Evolutionary conservation across 2,888 invertebrate genomes (phyloP).

Genomic region (Xylophagus ater): DNA sequence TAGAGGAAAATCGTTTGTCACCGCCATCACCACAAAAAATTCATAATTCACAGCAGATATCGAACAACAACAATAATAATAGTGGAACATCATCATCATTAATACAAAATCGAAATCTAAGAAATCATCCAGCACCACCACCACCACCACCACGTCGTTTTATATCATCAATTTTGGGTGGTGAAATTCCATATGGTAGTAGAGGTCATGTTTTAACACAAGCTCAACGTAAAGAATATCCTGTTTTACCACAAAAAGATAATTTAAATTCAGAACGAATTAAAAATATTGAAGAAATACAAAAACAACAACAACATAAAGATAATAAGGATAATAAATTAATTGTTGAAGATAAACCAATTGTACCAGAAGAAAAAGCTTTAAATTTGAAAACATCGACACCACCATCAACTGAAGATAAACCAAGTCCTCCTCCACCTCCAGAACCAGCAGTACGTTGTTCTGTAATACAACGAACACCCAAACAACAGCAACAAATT

Average conservation of each 20-base stretch:
- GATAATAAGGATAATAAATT: constrained; percentile 42
- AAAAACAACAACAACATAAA: neutral
- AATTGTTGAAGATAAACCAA: constrained; percentile 48
- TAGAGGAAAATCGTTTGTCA: constrained; percentile 33
- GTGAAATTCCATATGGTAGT: constrained; percentile 72
- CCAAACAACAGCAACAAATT: constrained; percentile 39
- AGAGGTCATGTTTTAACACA: constrained; percentile 66
- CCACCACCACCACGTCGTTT: constrained; percentile 49
- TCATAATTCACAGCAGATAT: neutral
- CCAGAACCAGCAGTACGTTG: constrained; percentile 59
- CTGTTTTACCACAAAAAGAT: constrained; percentile 35
- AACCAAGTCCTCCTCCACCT: constrained; percentile 47
- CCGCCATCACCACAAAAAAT: constrained; percentile 18
- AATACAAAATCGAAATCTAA: neutral
- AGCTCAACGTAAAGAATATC: constrained; percentile 71
- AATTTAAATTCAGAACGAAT: neutral
- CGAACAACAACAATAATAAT: neutral
- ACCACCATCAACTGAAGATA: constrained; percentile 41
- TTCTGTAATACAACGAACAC: constrained; percentile 76
- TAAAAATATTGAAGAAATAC: neutral
- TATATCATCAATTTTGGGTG: constrained; percentile 69
- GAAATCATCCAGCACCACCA: constrained; percentile 4
- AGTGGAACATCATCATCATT: neutral
- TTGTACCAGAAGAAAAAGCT: too few relatives aligned
- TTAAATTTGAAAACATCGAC: constrained; percentile 46